Conservation (phyloP, 92 coral and sea anemone species). For the Zoanthus gigantus region DNA sequence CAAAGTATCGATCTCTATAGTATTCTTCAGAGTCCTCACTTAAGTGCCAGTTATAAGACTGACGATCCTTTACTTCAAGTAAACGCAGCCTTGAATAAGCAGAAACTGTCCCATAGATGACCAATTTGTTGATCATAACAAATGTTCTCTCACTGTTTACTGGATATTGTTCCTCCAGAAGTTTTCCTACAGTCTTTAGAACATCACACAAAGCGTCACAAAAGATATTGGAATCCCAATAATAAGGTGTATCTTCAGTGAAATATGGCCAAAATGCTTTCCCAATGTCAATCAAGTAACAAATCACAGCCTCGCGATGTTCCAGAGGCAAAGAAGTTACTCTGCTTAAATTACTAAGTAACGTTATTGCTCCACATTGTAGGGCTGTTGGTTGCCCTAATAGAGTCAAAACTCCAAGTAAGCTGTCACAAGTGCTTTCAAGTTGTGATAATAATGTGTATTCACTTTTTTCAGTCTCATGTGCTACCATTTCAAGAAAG, state of each 20-base stretch:
- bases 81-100: conserved; percentile 59
- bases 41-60: conserved; percentile 55
- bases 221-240: conserved; percentile 48
- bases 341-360: conserved; percentile 52
- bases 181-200: conserved; percentile 55
- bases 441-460: conserved; percentile 40
- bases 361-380: conserved; percentile 51
- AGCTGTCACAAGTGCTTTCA: conserved; percentile 47
- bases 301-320: conserved; percentile 50
- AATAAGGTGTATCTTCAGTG: conserved; percentile 48
- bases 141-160: conserved; percentile 63
- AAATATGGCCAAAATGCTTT: conserved; percentile 79
- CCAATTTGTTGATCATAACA: conserved; percentile 57
- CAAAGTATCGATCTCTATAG: conserved; percentile 58
- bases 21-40: conserved; percentile 37
- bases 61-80: conserved; percentile 61
- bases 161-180: conserved; percentile 55
- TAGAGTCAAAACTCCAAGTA: conserved; percentile 52
- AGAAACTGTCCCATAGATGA: conserved; percentile 48
- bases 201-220: conserved; percentile 70
- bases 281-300: conserved; percentile 63
- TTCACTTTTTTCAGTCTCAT: conserved; percentile 42
- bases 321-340: conserved; percentile 44
- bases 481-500: conserved; percentile 63
- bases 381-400: conserved; percentile 47